A percentile compares a stretch with the other conserved stretches of the same genome.
phyloP scores from a whole-genome alignment of 2,888 invertebrate species.

The Mongoloraphidia duomilia region DNA sequence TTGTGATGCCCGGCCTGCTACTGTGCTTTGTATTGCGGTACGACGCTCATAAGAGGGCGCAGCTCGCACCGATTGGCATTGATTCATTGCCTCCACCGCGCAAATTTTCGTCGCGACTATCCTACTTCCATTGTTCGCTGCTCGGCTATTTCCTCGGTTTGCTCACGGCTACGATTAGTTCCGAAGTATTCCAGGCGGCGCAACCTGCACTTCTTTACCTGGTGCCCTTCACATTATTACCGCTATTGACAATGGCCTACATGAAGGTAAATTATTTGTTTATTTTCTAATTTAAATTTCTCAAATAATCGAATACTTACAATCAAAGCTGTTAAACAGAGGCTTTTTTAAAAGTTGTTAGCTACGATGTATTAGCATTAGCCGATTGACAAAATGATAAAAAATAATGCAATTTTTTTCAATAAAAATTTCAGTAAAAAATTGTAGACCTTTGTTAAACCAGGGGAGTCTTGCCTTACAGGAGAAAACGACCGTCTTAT shows the following conservation, averaged over 20 bases:
- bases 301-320: background rate
- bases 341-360: too few species aligned
- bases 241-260: slow-evolving; percentile 94
- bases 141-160: slow-evolving; percentile 92
- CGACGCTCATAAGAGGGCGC: slow-evolving; percentile 92
- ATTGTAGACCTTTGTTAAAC: too few species aligned
- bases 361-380: too few species aligned
- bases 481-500: too few species aligned
- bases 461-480: too few species aligned
- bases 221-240: slow-evolving; percentile 93
- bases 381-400: too few species aligned
- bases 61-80: slow-evolving; percentile 37
- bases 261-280: slow-evolving; percentile 55
- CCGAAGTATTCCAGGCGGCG: slow-evolving; percentile 95
- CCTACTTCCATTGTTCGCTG: slow-evolving; percentile 97
- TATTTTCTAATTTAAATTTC: background rate
- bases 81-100: background rate
- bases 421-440: too few species aligned
- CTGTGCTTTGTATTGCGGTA: slow-evolving; percentile 93
- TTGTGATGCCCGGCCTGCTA: slow-evolving; percentile 90
- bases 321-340: too few species aligned
- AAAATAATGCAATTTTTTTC: too few species aligned
- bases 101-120: slow-evolving; percentile 42
- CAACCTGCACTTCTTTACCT: slow-evolving; percentile 94
- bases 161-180: slow-evolving; percentile 92